These are phyloP conservation scores for Philypnodon macrostomus DNA, from an alignment of 2,797 vertebrate genomes.

Conservation along the genomic window DNA sequence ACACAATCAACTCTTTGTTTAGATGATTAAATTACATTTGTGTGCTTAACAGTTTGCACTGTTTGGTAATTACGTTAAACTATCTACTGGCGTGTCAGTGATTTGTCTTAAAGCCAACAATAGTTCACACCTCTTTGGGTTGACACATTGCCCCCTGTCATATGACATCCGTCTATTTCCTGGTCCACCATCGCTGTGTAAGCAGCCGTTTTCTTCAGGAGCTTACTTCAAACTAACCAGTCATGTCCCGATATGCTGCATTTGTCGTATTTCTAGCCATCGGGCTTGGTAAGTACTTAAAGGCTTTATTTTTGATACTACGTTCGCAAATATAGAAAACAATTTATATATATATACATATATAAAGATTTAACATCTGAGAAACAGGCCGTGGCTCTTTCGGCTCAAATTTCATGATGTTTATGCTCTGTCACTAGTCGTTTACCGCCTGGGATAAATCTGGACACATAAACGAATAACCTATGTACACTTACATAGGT, in stretches of 20 bases:
- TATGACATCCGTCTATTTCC: constrained; percentile 72
- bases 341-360: constrained; percentile 17
- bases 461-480: not conserved
- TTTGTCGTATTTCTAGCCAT: constrained; percentile 45
- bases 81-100: too few species aligned
- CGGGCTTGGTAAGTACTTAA: constrained; percentile 62
- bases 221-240: constrained; percentile 17
- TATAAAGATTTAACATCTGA: constrained; percentile 49
- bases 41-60: too few species aligned
- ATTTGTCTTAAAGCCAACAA: not conserved
- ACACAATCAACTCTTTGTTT: too few species aligned
- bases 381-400: constrained; percentile 29
- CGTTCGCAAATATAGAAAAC: not conserved
- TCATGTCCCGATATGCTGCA: constrained; percentile 59
- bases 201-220: constrained; percentile 9
- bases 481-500: too few species aligned
- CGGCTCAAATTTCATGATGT: not conserved
- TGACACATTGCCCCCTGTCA: constrained; percentile 55
- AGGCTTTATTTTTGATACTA: not conserved
- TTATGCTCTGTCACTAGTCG: accelerated
- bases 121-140: constrained; percentile 16
- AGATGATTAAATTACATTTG: not conserved
- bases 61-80: not conserved
- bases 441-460: not conserved
- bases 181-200: constrained; percentile 34